phyloP scores from a whole-genome alignment of 92 coral and sea anemone genomes.

The Heteractis magnifica region DNA sequence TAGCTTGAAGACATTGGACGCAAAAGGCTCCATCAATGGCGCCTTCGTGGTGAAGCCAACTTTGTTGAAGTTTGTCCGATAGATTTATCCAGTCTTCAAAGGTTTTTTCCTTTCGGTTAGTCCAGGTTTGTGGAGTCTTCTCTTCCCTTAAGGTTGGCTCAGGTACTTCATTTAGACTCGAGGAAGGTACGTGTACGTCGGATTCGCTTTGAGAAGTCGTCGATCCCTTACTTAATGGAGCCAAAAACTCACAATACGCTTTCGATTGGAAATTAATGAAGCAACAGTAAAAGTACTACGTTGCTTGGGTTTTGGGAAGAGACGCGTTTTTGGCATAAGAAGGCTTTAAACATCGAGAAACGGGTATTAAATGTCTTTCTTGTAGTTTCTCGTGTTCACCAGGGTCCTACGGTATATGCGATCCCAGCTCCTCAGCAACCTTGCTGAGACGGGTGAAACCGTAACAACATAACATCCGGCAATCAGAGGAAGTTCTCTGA shows the following conservation, averaged over 20 bases:
- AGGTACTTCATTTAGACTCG: conserved; percentile 4
- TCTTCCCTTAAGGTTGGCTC: conserved; percentile 18
- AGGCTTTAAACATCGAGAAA: neutral
- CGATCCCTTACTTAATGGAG: neutral
- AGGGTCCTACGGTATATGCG: neutral
- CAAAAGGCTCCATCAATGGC: conserved; percentile 23
- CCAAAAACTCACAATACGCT: conserved; percentile 7
- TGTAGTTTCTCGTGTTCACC: neutral
- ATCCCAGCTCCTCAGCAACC: neutral
- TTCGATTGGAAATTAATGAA: conserved; percentile 30
- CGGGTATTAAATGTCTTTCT: neutral
- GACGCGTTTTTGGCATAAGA: conserved; percentile 10
- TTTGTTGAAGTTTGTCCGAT: neutral
- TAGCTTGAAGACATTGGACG: neutral
- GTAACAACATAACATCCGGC: conserved; percentile 9
- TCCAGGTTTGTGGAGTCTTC: conserved; percentile 11
- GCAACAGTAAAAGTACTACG: conserved; percentile 1
- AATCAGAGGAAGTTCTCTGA: neutral
- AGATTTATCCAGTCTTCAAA: conserved; percentile 2
- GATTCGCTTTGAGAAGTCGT: neutral
- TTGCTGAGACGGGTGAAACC: conserved; percentile 14
- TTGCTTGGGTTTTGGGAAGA: conserved; percentile 6
- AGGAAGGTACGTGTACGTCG: conserved; percentile 4
- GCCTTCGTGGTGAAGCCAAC: conserved; percentile 14
- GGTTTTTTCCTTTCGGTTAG: conserved; percentile 4